Conservation (phyloP, 2,113 vertebrate genomes). For the Chamaea fasciata region DNA sequence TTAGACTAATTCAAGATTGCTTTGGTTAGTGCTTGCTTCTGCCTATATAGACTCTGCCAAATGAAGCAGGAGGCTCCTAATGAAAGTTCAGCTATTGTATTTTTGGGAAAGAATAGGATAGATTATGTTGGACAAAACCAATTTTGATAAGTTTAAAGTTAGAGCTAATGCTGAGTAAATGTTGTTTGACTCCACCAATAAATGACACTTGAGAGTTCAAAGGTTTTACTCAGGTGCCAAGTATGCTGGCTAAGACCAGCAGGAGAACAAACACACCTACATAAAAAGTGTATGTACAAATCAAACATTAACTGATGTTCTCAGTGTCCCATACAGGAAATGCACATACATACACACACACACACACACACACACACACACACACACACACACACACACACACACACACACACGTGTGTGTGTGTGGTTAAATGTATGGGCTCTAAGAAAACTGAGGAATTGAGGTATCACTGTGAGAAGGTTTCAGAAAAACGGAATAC, state of each 20-base stretch:
- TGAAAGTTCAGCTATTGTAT: not conserved
- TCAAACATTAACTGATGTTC: not conserved
- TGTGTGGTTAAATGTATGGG: not conserved
- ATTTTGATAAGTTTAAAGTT: not conserved
- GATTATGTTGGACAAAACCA: not conserved
- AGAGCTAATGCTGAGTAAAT: not conserved
- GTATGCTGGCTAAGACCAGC: not conserved
- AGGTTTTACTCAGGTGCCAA: not conserved
- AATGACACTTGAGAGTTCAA: not conserved
- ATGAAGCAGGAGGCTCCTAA: not conserved
- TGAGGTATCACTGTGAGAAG: not conserved
- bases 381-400: no score
- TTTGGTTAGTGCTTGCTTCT: not conserved
- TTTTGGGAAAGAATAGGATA: not conserved
- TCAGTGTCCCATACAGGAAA: not conserved
- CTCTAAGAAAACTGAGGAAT: not conserved
- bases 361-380: not conserved
- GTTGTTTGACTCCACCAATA: not conserved
- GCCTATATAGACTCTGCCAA: not conserved
- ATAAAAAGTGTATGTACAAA: not conserved
- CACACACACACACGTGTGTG: no score
- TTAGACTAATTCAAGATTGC: not conserved
- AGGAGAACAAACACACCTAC: not conserved
- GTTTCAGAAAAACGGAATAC: not conserved
- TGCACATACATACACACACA: not conserved